Conservation (phyloP, 2,797 vertebrate genomes). For the Scolopax bukidnonensis region DNA sequence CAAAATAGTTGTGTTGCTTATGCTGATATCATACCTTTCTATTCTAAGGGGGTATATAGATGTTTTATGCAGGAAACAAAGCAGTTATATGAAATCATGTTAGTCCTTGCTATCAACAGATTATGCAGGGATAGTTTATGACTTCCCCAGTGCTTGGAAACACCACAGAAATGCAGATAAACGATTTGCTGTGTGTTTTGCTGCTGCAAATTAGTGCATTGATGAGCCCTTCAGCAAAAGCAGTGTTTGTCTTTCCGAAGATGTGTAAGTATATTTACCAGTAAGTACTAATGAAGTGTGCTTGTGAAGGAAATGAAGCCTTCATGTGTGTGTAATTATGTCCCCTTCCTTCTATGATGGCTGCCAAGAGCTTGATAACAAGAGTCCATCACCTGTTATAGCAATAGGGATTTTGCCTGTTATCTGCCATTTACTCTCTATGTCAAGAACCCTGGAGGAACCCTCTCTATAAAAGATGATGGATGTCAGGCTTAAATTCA, state of each 20-base stretch:
- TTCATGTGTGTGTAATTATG: slow-evolving; percentile 46
- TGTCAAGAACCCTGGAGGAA: neutral
- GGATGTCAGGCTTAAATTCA: neutral
- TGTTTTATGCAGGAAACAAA: neutral
- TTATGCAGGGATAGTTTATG: neutral
- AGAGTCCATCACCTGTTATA: neutral
- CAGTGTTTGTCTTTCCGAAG: slow-evolving; percentile 48
- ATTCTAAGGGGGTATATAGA: neutral
- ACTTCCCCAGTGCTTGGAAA: neutral
- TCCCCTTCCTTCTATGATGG: slow-evolving; percentile 20
- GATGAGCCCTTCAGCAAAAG: slow-evolving; percentile 34
- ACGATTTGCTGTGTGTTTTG: neutral
- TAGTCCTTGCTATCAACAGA: neutral
- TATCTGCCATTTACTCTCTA: neutral
- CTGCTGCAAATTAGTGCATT: neutral
- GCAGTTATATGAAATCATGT: neutral
- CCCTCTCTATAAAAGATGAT: neutral
- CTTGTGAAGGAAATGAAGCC: slow-evolving; percentile 56
- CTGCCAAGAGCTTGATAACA: slow-evolving; percentile 40
- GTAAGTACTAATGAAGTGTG: slow-evolving; percentile 29
- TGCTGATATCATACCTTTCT: neutral
- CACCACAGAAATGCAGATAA: neutral
- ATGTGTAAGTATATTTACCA: slow-evolving; percentile 45
- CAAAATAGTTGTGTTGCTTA: neutral
- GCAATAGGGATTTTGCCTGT: neutral